Percentiles rank a stretch among this genome's conserved stretches.
These are phyloP conservation scores for Mormyrops attenuatus DNA, from an alignment of 2,797 vertebrate species.

Conservation along the genomic window DNA sequence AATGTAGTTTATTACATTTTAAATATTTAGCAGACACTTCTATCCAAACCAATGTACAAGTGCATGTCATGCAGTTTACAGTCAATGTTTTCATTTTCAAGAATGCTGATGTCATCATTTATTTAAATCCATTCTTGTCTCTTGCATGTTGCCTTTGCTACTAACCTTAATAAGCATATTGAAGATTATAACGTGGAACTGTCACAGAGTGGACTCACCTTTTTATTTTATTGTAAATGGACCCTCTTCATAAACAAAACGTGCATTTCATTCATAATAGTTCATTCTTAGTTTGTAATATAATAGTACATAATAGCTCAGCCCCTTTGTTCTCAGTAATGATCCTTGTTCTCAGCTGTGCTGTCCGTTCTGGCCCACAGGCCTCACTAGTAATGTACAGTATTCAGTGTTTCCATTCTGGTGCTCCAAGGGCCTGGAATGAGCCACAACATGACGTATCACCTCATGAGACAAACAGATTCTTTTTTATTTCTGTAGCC, in stretches of 20 bases:
- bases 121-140: background rate
- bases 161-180: slow-evolving; percentile 6
- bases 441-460: background rate
- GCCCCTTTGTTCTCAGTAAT: background rate
- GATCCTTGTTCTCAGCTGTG: background rate
- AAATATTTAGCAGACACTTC: background rate
- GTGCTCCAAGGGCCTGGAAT: background rate
- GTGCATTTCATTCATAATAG: background rate
- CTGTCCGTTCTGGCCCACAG: background rate
- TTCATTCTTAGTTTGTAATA: background rate
- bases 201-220: background rate
- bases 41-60: background rate
- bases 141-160: background rate
- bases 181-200: background rate
- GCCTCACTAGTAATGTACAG: background rate
- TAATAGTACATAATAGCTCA: background rate
- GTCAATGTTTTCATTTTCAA: background rate
- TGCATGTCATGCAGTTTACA: background rate
- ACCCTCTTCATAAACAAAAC: background rate
- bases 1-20: background rate
- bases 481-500: background rate
- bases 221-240: background rate
- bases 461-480: background rate
- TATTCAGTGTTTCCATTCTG: background rate
- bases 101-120: background rate